A percentile compares a stretch with the other conserved stretches of the same genome.
Evolutionary conservation across 2,113 vertebrate genomes (phyloP).

Genomic region (Peromyscus polionotus): DNA sequence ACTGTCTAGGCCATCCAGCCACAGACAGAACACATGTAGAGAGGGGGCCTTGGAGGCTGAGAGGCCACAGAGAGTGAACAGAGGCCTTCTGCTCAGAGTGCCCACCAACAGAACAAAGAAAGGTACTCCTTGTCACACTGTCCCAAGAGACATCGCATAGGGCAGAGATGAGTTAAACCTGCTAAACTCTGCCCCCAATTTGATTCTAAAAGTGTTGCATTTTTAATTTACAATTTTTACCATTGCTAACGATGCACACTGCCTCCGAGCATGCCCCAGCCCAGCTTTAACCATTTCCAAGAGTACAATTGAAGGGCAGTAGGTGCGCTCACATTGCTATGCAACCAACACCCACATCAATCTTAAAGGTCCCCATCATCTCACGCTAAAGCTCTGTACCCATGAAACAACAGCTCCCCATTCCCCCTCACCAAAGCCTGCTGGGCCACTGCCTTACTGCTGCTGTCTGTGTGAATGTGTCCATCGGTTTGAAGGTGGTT

Average conservation of each 20-base stretch:
- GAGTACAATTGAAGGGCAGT: background rate
- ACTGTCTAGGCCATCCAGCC: background rate
- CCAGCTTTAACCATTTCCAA: background rate
- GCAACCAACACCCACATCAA: background rate
- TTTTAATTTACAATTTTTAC: background rate
- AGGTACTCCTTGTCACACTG: background rate
- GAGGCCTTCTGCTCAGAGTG: background rate
- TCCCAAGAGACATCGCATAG: background rate
- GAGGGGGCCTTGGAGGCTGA: background rate
- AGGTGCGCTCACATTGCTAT: background rate
- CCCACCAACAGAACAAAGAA: background rate
- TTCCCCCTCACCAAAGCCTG: background rate
- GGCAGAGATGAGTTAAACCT: background rate
- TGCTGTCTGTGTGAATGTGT: background rate
- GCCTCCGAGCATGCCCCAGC: background rate
- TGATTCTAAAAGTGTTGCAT: slow-evolving; percentile 48
- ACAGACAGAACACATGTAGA: background rate
- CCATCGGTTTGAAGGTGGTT: background rate
- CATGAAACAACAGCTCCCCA: background rate
- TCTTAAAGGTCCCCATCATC: background rate
- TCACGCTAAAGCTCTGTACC: background rate
- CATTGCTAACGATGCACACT: background rate
- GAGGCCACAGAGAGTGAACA: background rate
- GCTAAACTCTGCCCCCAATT: background rate
- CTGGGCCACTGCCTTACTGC: background rate